Base-by-base conservation (phyloP, 2,888 invertebrate genomes). In the Spodoptera exigua region DNA sequence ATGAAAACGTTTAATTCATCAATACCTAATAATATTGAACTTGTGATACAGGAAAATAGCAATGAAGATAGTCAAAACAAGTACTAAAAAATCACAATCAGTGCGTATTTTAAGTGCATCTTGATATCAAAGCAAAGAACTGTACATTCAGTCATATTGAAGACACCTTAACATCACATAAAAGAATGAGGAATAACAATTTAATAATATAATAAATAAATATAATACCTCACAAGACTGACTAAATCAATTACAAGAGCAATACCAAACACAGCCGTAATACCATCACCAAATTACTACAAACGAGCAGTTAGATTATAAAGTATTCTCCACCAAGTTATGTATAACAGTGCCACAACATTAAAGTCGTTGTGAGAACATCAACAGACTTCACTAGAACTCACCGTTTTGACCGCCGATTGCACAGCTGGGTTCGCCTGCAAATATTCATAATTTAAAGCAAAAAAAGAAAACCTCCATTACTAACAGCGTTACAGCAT, bases 361-460 rank as follows among this genome's bases (percentile, higher is more conserved):
- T 43, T 27, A 64, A 63, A 39, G 49, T 67, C 46, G 40, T 70
- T 53, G 41, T 67, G 69, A 43, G 14, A 72, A 49, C 60, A 61
- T 70, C 70, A 73, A 75, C 73, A 81, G 80, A 83, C 82, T 77
- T 81, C 81, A 65, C 81, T 76, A 81, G 66, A 79, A 97, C 97
- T 97, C 96, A 98, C 98, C 95, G 97, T 96, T 95, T 98, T 98
- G 62, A 98, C 98, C 84, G 98, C 98, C 90, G 97, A 97, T 95
- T 97, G 98, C 92, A 98, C 96, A 84, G 98, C 98, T 84, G 98
- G 98, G 95, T 98, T 98, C 76, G 98, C 98, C 98, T 98, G 95
- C 85, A 96, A 95, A 95, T 91, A 93, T 90, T 91, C 84, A 92
- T 84, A 89, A 74, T 90, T 90, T 91, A 89, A 91, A 91, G 87